Percentiles rank a stretch among this genome's conserved stretches.
Evolutionary conservation across 2,888 invertebrate species (phyloP).

Genomic region (Leptinotarsa juncta): DNA sequence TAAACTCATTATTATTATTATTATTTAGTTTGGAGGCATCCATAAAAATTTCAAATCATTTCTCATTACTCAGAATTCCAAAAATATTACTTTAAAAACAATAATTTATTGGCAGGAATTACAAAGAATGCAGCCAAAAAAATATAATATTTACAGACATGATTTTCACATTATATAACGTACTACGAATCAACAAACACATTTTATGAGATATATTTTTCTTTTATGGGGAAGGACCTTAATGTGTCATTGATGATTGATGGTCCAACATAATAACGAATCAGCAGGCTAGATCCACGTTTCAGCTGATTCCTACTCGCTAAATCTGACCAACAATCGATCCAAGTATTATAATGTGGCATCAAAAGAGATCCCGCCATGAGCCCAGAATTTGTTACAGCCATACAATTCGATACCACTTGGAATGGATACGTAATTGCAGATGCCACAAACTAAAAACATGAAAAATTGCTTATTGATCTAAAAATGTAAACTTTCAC

Average conservation of each 20-base stretch:
- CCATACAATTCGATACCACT: constrained; percentile 92
- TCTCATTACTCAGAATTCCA: too few relatives aligned
- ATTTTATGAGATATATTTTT: constrained; percentile 37
- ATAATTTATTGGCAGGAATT: constrained; percentile 40
- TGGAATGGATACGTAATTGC: constrained; percentile 92
- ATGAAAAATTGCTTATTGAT: not conserved
- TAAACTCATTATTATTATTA: too few relatives aligned
- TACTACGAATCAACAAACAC: constrained; percentile 34
- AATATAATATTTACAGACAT: constrained; percentile 46
- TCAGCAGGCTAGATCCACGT: constrained; percentile 85
- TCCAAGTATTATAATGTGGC: constrained; percentile 85
- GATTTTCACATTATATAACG: constrained; percentile 37
- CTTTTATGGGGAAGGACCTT: constrained; percentile 49
- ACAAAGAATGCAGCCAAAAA: constrained; percentile 32
- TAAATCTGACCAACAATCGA: constrained; percentile 86
- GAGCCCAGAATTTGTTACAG: constrained; percentile 83
- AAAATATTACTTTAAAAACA: constrained; percentile 34
- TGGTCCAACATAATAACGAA: constrained; percentile 77
- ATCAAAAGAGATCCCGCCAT: constrained; percentile 85
- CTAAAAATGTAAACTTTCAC: too few relatives aligned
- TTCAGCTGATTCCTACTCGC: constrained; percentile 81
- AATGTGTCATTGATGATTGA: constrained; percentile 61
- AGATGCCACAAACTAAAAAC: constrained; percentile 78
- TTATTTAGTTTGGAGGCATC: too few relatives aligned
- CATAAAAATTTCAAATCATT: too few relatives aligned